A percentile compares a stretch with the other conserved stretches of the same genome.
Conservation (phyloP, 2,113 vertebrate species). For the Taxidea taxus region DNA sequence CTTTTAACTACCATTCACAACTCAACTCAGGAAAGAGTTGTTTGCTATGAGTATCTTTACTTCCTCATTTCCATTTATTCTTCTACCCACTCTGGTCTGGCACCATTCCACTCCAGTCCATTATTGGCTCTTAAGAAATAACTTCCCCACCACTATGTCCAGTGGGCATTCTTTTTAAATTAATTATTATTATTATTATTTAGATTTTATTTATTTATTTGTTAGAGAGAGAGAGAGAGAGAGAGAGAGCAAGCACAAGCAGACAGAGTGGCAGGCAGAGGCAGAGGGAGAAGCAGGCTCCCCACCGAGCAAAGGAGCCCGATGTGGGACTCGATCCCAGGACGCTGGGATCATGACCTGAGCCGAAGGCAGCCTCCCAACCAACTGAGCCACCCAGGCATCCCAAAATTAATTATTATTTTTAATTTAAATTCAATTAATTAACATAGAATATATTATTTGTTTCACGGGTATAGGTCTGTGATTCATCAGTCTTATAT, state of each 20-base stretch:
- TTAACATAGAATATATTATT: background rate
- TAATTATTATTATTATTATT: background rate
- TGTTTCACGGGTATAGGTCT: background rate
- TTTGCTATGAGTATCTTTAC: background rate
- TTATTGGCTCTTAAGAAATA: background rate
- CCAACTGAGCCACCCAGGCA: too few species aligned
- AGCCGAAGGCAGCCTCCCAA: too few species aligned
- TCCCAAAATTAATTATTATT: background rate
- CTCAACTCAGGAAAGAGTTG: background rate
- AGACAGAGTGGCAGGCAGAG: too few species aligned
- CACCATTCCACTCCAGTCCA: background rate
- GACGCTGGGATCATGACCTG: too few species aligned
- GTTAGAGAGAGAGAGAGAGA: too few species aligned
- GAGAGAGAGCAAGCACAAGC: too few species aligned
- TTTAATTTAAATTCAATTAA: background rate
- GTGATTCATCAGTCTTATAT: background rate
- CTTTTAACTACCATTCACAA: background rate
- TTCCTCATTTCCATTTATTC: background rate
- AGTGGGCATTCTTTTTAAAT: background rate
- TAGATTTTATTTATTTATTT: background rate
- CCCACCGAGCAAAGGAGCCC: too few species aligned
- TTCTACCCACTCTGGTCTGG: background rate
- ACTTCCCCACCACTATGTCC: background rate
- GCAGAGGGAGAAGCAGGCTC: too few species aligned
- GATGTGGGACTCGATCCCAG: too few species aligned